These are phyloP conservation scores for Prolemur simus DNA, from an alignment of 2,113 vertebrate genomes.

Conservation along the genomic window DNA sequence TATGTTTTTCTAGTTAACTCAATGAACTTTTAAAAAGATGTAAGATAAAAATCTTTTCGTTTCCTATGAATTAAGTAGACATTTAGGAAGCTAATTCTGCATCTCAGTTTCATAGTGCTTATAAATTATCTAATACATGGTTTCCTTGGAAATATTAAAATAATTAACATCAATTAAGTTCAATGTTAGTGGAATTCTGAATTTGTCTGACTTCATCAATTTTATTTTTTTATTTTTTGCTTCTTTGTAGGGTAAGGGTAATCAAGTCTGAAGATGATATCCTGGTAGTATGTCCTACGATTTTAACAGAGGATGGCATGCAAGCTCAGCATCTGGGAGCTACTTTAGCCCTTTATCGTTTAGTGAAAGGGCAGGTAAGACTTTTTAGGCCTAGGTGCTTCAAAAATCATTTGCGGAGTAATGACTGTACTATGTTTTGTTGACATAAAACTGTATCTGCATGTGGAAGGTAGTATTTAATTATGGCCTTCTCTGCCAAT, in stretches of 20 bases:
- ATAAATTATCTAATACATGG: not conserved
- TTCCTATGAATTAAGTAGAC: not conserved
- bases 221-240: conserved; percentile 22
- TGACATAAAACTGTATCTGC: not conserved
- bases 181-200: not conserved
- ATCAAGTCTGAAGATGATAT: conserved; percentile 88
- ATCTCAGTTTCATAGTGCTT: not conserved
- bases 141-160: not conserved
- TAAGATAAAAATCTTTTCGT: not conserved
- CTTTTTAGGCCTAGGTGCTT: not conserved
- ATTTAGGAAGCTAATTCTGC: not conserved
- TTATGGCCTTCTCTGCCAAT: not conserved
- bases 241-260: conserved; percentile 89
- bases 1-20: conserved; percentile 80
- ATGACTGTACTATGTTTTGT: not conserved
- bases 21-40: conserved; percentile 24
- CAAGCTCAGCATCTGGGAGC: conserved; percentile 97
- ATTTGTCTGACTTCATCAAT: not conserved
- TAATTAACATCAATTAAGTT: not conserved
- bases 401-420: not conserved
- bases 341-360: conserved; percentile 93
- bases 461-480: not conserved
- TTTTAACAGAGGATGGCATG: conserved; percentile 97
- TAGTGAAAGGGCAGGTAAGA: conserved; percentile 96
- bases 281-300: conserved; percentile 93